phyloP scores from a whole-genome alignment of 2,888 invertebrate species.

The Melikaiella ostensackeni region DNA sequence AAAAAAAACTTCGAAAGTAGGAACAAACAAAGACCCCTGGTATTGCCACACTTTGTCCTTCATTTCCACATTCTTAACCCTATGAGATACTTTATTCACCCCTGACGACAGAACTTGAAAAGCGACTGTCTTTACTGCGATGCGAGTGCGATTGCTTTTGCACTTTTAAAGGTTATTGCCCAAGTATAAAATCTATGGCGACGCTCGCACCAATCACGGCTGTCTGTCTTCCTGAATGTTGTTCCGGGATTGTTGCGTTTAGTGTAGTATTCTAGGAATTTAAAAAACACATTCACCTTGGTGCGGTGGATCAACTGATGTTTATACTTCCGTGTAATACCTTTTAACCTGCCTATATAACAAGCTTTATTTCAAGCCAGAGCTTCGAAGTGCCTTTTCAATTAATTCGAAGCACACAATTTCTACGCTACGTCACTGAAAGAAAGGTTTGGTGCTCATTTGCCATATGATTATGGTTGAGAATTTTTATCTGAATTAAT shows the following conservation, averaged over 20 bases:
- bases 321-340: constrained; percentile 15
- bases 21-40: neutral
- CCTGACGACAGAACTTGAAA: constrained; percentile 45
- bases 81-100: constrained; percentile 54
- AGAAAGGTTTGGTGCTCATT: no score
- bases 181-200: constrained; percentile 48
- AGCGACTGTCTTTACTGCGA: constrained; percentile 46
- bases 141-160: constrained; percentile 51
- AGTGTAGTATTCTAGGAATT: constrained; percentile 8
- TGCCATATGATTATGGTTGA: no score
- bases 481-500: no score
- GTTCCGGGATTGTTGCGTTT: constrained; percentile 7
- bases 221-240: constrained; percentile 40
- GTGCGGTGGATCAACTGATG: constrained; percentile 9
- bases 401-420: neutral
- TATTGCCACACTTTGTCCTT: neutral
- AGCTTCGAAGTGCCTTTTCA: neutral
- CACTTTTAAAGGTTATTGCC: constrained; percentile 51
- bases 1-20: neutral
- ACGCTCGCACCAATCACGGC: constrained; percentile 43
- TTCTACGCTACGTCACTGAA: no score
- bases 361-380: neutral
- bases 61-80: constrained; percentile 1
- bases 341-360: neutral
- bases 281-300: constrained; percentile 10